Base-by-base conservation (phyloP, 1,140 invertebrate genomes). In the Cotesia chilonis region DNA sequence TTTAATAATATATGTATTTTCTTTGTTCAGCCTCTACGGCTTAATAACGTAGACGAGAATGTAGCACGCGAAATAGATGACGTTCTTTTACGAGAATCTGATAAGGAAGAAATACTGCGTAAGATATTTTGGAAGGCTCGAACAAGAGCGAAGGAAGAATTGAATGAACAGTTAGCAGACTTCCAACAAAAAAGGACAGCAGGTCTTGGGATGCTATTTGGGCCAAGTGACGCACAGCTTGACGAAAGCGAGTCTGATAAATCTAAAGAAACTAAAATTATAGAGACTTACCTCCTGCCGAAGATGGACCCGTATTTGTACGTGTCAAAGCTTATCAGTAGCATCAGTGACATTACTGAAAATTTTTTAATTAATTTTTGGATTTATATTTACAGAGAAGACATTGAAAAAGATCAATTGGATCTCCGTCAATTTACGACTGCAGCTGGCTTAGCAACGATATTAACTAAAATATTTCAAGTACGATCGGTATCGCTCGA, bases 171-270 rank as follows among this genome's bases (percentile, higher is more conserved):
- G 81, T 87, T 98, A 41, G 91, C 90, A 55, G 96, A 98, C 85
- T 98, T 98, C 87, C 93, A 96, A 81, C 91, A 92, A 66, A 98
- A 97, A 85, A 87, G 95, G 75, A 95, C 92, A 38, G 92, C 96
- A 37, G 97, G 96, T n/a, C 87, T 98, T 63, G 95, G 93, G 9
- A 94, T 92, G 51, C 91, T 98, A 65, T 98, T 95, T 88, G 96
- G 96, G 12, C 94, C 95, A 2, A 89, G 91, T n/a, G 95, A 96
- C 83, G 87, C 90, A 57, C 90, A 94, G 72, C 87, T 98, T 3
- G 90, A 92, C 74, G 92, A 94, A 80, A 93, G 94, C 72, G 92
- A 92, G 76, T 90, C 92, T 66, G 96, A 98, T 81, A 95, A 94
- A 87, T 82, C 88, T 54, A 92, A 92, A 84, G 94, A 98, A 87